Conservation (phyloP, 2,797 vertebrate genomes). For the Yasuhikotakia modesta region DNA sequence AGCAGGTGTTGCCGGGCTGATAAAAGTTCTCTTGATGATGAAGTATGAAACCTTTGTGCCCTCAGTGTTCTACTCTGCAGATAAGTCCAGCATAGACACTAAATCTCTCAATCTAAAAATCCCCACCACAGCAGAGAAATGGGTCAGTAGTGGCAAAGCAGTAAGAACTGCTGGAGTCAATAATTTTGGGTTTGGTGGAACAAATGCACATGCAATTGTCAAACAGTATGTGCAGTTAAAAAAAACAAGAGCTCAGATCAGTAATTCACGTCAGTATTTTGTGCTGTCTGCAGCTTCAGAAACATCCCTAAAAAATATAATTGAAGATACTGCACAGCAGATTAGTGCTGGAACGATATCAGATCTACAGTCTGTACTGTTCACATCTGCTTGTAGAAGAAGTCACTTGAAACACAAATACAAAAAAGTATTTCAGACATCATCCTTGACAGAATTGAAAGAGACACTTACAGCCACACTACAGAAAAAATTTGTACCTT, state of each 20-base stretch:
- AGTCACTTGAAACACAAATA: slow-evolving; percentile 81
- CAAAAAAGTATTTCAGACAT: slow-evolving; percentile 76
- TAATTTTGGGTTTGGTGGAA: slow-evolving; percentile 89
- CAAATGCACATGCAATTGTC: slow-evolving; percentile 83
- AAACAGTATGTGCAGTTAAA: slow-evolving; percentile 74
- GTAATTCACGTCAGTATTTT: slow-evolving; percentile 72
- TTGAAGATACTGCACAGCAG: slow-evolving; percentile 72
- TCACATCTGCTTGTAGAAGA: slow-evolving; percentile 86
- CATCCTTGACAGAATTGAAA: slow-evolving; percentile 75
- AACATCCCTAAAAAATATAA: slow-evolving; percentile 76
- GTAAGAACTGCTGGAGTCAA: slow-evolving; percentile 82
- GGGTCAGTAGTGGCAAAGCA: slow-evolving; percentile 66
- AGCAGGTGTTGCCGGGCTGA: slow-evolving; percentile 84
- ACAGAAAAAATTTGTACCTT: slow-evolving; percentile 47
- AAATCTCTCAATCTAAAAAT: slow-evolving; percentile 77
- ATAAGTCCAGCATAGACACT: slow-evolving; percentile 73
- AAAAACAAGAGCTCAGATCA: slow-evolving; percentile 41
- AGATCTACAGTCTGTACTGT: slow-evolving; percentile 77
- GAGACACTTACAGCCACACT: slow-evolving; percentile 66
- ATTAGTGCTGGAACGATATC: slow-evolving; percentile 63
- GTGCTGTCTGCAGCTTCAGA: slow-evolving; percentile 80
- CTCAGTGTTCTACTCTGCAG: slow-evolving; percentile 79
- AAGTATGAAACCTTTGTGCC: slow-evolving; percentile 83
- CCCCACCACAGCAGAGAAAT: slow-evolving; percentile 73
- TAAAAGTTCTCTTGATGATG: slow-evolving; percentile 91